These are phyloP conservation scores for Phylloscopus whistleri DNA, from an alignment of 2,113 vertebrate genomes.

Conservation along the genomic window DNA sequence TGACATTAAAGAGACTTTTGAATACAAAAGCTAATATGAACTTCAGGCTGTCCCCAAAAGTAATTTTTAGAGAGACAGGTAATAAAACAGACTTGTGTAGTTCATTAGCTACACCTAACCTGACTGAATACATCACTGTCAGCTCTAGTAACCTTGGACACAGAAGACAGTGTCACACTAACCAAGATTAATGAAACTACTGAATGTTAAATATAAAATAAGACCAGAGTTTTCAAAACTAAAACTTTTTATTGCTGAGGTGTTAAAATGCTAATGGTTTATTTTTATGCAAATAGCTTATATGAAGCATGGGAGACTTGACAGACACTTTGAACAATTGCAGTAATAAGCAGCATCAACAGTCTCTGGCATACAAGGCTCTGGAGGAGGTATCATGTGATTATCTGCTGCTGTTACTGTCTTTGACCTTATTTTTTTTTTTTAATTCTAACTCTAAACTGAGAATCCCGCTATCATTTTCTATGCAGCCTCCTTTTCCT, in stretches of 20 bases:
- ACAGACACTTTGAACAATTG: slow-evolving; percentile 37
- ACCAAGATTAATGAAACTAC: slow-evolving; percentile 41
- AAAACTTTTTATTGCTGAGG: slow-evolving; percentile 38
- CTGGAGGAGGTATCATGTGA: not conserved
- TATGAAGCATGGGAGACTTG: not conserved
- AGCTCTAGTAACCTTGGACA: not conserved
- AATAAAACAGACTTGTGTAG: slow-evolving; percentile 23
- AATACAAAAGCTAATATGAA: not conserved
- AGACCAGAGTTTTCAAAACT: slow-evolving; percentile 14
- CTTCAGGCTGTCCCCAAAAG: not conserved
- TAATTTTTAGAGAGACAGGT: slow-evolving; percentile 13
- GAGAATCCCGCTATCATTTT: not conserved
- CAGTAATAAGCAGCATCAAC: slow-evolving; percentile 8
- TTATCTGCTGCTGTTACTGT: not conserved
- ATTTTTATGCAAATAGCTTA: not conserved
- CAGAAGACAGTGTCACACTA: not conserved
- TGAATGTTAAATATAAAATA: slow-evolving; percentile 3
- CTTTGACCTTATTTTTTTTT: not conserved
- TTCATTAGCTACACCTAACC: slow-evolving; percentile 11
- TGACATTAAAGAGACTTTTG: not conserved
- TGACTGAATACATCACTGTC: slow-evolving; percentile 39
- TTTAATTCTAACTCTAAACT: not conserved
- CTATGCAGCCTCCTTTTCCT: not conserved
- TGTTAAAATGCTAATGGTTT: slow-evolving; percentile 17
- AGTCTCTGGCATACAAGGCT: not conserved